Conservation (phyloP, 2,797 vertebrate species). For the Xerus rutilus region DNA sequence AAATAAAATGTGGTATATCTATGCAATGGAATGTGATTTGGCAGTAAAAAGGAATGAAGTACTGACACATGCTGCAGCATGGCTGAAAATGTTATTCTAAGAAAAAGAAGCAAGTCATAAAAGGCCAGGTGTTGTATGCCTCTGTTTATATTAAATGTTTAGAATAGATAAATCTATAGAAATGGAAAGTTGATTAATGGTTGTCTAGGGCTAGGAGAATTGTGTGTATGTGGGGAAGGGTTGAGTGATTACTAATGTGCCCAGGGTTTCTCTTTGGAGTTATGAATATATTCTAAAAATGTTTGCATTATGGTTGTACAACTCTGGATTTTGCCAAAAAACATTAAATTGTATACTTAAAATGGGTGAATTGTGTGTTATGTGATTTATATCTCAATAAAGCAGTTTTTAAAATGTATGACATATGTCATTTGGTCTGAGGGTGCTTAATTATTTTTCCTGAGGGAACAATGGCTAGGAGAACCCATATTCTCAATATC, state of each 20-base stretch:
- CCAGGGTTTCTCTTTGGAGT: conserved; percentile 25
- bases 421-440: conserved; percentile 38
- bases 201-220: not conserved
- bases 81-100: not conserved
- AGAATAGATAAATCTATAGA: not conserved
- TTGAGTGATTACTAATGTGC: not conserved
- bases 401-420: conserved; percentile 20
- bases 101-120: conserved; percentile 24
- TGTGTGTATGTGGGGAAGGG: not conserved
- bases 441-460: conserved; percentile 36
- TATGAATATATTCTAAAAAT: conserved; percentile 6
- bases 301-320: conserved; percentile 4
- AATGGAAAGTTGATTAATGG: not conserved
- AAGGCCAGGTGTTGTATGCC: not conserved
- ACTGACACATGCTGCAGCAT: not conserved
- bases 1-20: not conserved
- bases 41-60: conserved; percentile 45
- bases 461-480: conserved; percentile 8
- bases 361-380: conserved; percentile 32
- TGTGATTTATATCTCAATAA: conserved; percentile 57
- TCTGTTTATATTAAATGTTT: conserved; percentile 41
- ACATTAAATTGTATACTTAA: conserved; percentile 28
- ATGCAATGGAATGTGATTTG: not conserved
- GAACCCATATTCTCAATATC: conserved; percentile 6
- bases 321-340: conserved; percentile 43